Conservation (phyloP, 2,888 invertebrate genomes). For the Carpatolechia fugitivella region DNA sequence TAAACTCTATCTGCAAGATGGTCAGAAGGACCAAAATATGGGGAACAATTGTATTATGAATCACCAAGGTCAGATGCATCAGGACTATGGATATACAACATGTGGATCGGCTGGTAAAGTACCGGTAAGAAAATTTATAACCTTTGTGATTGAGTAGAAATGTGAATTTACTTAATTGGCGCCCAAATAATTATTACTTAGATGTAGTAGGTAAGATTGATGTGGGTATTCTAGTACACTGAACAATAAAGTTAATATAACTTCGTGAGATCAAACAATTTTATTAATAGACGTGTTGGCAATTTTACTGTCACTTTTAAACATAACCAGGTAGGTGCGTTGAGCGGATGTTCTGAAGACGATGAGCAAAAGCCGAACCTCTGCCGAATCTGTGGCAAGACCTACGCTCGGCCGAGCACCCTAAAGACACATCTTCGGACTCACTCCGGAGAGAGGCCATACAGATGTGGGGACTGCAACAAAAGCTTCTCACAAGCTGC, state of each 20-base stretch:
- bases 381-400: constrained; percentile 97
- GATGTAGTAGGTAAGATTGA: too few relatives aligned
- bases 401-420: constrained; percentile 97
- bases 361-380: constrained; percentile 91
- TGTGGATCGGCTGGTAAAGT: constrained; percentile 64
- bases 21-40: constrained; percentile 57
- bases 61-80: constrained; percentile 64
- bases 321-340: constrained; percentile 61
- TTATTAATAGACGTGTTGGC: too few relatives aligned
- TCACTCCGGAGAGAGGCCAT: constrained; percentile 96
- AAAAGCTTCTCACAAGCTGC: constrained; percentile 99
- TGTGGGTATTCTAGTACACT: too few relatives aligned
- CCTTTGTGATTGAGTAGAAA: too few relatives aligned
- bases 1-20: constrained; percentile 53
- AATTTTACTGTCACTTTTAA: background rate
- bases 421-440: constrained; percentile 98
- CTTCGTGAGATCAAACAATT: too few relatives aligned
- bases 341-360: constrained; percentile 82
- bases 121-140: constrained; percentile 45
- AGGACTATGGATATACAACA: constrained; percentile 62
- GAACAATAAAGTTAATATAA: too few relatives aligned
- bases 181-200: too few relatives aligned
- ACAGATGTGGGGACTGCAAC: constrained; percentile 94
- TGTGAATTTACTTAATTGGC: too few relatives aligned
- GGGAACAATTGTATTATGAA: constrained; percentile 58